Percentiles rank a stretch among this genome's conserved stretches.
phyloP scores from a whole-genome alignment of 2,797 vertebrate genomes.

The Phrynocephalus guinanensis region DNA sequence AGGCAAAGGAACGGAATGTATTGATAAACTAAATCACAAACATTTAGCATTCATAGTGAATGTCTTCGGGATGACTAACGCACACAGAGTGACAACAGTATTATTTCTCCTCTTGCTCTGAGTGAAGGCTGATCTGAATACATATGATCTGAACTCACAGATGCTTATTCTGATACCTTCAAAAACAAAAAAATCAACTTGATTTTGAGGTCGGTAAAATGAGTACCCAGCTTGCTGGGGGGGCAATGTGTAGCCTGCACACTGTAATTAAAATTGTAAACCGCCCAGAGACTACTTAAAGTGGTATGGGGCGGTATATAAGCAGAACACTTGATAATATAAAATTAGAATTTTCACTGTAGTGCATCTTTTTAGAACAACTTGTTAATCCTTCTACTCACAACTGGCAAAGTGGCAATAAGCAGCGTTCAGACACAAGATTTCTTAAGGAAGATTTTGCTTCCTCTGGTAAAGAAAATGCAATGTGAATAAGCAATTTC shows the following conservation, averaged over 20 bases:
- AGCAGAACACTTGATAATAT: neutral
- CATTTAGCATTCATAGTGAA: constrained; percentile 51
- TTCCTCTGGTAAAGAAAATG: constrained; percentile 45
- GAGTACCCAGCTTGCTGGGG: too few species aligned
- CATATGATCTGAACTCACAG: constrained; percentile 11
- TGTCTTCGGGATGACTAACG: constrained; percentile 18
- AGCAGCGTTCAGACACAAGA: neutral
- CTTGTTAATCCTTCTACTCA: too few species aligned
- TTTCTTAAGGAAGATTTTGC: constrained; percentile 24
- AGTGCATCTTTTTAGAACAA: neutral
- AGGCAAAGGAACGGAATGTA: neutral
- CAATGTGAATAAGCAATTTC: constrained; percentile 15
- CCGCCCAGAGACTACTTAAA: too few species aligned
- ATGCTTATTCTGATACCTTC: constrained; percentile 21
- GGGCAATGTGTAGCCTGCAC: too few species aligned
- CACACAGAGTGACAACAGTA: constrained; percentile 40
- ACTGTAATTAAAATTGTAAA: too few species aligned
- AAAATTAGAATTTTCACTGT: constrained; percentile 33
- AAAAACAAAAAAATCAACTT: neutral
- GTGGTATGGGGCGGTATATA: too few species aligned
- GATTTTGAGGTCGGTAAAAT: too few species aligned
- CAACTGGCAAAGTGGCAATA: too few species aligned
- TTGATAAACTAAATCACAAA: constrained; percentile 53
- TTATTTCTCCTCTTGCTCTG: constrained; percentile 53
- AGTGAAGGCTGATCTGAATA: constrained; percentile 42